Evolutionary conservation across 2,113 vertebrate species (phyloP).

Genomic region (Trochalopteron elliotii): DNA sequence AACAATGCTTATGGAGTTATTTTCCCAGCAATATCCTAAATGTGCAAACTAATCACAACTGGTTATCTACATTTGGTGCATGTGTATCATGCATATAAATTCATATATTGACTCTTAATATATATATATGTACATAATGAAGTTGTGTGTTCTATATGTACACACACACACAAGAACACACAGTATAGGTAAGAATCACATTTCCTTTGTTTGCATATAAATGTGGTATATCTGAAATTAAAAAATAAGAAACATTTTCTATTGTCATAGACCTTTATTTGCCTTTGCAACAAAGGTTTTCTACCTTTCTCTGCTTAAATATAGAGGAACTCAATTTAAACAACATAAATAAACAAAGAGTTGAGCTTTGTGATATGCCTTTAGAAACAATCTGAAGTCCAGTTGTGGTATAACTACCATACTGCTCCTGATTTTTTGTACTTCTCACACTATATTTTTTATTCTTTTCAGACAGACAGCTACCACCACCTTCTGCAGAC

Average conservation of each 20-base stretch:
- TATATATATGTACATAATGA: not conserved
- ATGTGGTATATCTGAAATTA: not conserved
- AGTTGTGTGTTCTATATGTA: not conserved
- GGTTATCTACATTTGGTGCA: accelerated
- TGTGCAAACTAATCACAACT: not conserved
- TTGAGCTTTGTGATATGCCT: not conserved
- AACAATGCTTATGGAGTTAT: not conserved
- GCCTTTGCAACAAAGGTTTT: not conserved
- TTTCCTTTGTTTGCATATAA: not conserved
- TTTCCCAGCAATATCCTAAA: not conserved
- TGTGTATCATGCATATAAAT: not conserved
- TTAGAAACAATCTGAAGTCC: not conserved
- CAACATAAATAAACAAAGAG: not conserved
- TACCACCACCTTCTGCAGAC: not conserved
- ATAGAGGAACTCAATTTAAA: not conserved
- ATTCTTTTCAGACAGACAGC: not conserved
- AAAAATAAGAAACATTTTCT: not conserved
- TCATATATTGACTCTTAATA: too few species aligned
- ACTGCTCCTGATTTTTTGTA: not conserved
- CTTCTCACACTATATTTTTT: not conserved
- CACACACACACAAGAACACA: not conserved
- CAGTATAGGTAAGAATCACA: accelerated
- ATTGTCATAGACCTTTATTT: not conserved
- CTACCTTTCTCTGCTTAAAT: not conserved
- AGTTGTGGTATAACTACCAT: not conserved